Base-by-base conservation (phyloP, 2,888 invertebrate genomes). In the Hirtodrosophila cameraria region DNA sequence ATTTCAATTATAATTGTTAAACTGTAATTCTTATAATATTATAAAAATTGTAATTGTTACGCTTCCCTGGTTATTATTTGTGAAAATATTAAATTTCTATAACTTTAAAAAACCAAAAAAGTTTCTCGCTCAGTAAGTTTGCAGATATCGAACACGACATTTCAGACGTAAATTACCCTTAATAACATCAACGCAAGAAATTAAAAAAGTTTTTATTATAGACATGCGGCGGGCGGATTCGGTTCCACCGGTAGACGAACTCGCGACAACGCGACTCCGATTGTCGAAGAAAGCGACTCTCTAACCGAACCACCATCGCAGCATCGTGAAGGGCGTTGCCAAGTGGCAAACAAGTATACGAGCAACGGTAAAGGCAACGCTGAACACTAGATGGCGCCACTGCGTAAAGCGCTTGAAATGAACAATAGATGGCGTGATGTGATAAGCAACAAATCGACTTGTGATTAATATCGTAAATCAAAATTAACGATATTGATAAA, bases 151-250 rank as follows among this genome's bases (percentile, higher is more conserved):
- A 72, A 72, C 84, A 86, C 58, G 66, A 64, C 57, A 48, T 48
- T 86, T 90, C 90, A 88, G 90, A 86, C 90, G 90, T 90, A 90
- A 90, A 90, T 90, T 90, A 90, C 90, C 90, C 88, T 50, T 75
- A 57, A 59, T 66, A 54, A 70, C 90, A 90, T 90, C 90, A 90
- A 41, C 54, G 78, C 88, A 75, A 88, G 85, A 84, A 82, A 75
- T 66, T 16, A 39, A 33, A 42, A 57, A 61, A 31, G 28, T 11
- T 25, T n/a, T n/a, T n/a, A n/a, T n/a, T n/a, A n/a, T n/a, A n/a
- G n/a, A n/a, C n/a, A n/a, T n/a, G n/a, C n/a, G n/a, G n/a, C 2
- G 15, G 5, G 3, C 1, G 2, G 6, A 12, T 25, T n/a, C 4
- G 1, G 3, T 0, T 7, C 2, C 4, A 11, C 0, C 6, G 20